Base-by-base conservation (phyloP, 2,888 invertebrate species). In the Lamellibrachia satsuma region DNA sequence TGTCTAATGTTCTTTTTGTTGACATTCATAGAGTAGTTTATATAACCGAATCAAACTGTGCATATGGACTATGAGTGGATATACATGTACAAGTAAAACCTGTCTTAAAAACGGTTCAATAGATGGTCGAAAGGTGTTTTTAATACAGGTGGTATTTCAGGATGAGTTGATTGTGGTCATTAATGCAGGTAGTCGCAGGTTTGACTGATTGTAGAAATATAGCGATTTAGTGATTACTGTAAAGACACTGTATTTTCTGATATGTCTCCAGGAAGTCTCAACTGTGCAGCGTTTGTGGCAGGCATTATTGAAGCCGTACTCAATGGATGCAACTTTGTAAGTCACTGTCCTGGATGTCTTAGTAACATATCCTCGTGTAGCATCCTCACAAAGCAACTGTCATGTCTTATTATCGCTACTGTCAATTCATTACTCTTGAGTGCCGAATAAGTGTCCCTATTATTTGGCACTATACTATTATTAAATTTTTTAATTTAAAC, bases 241-340 rank as follows among this genome's bases (percentile, higher is more conserved):
- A 90, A 90, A 11, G 27, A 60, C 52, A 27, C 91, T 92, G 93
- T 75, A 52, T 57, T 91, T 57, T 22, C 22, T 75, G 75, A 22
- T 75, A 11, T 22, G 75, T 75, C 22, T 75, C 52, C 95, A 97
- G 97, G 99, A 0, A 99, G 98, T 93, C 97, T 99, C 7, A 99
- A 99, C 97, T 99, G 99, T 97, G 99, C 99, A 27, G 98, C 99
- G n/a, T 99, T 99, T 96, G 98, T 98, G 93, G 99, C 99, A 94
- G 99, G 99, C 51, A 99, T 99, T 94, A 98, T 99, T 91, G 99
- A 99, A 97, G 98, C 99, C 92, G 98, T 99, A 51, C 97, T 99
- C 7, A 98, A 98, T 93, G 98, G 98, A 95, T 98, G 98, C 96
- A 99, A 99, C 96, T 99, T 99, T 97, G 99, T 99, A 97, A 98